phyloP scores from a whole-genome alignment of 2,888 invertebrate genomes.

The Amiota minor region DNA sequence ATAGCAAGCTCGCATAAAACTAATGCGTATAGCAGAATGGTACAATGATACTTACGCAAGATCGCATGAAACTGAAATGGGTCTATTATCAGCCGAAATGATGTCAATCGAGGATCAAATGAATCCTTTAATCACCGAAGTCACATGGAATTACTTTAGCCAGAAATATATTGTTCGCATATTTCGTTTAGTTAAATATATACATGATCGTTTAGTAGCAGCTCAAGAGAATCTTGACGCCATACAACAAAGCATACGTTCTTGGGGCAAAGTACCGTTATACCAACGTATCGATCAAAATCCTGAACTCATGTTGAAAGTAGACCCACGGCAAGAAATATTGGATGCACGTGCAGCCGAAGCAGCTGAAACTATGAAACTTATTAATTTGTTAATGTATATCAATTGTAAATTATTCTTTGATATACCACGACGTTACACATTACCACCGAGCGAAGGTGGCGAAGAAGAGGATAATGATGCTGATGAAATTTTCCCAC shows the following conservation, averaged over 20 bases:
- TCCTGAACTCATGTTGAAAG: slow-evolving; percentile 76
- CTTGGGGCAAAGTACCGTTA: slow-evolving; percentile 84
- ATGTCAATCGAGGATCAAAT: slow-evolving; percentile 82
- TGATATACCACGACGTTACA: slow-evolving; percentile 72
- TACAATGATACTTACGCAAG: slow-evolving; percentile 86
- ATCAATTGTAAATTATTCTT: slow-evolving; percentile 82
- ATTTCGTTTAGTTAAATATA: slow-evolving; percentile 79
- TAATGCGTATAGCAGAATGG: slow-evolving; percentile 82
- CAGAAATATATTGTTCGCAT: slow-evolving; percentile 82
- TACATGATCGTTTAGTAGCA: slow-evolving; percentile 80
- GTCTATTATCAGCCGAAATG: slow-evolving; percentile 84
- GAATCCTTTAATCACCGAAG: slow-evolving; percentile 77
- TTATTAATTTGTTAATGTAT: slow-evolving; percentile 77
- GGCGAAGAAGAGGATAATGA: slow-evolving; percentile 46
- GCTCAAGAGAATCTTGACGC: slow-evolving; percentile 80
- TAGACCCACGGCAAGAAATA: slow-evolving; percentile 66
- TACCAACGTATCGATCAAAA: slow-evolving; percentile 83
- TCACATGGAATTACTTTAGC: slow-evolving; percentile 56
- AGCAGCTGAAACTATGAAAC: slow-evolving; percentile 75
- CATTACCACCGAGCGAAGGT: slow-evolving; percentile 44
- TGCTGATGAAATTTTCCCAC: slow-evolving; percentile 42
- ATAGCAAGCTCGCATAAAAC: slow-evolving; percentile 76
- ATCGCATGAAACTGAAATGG: slow-evolving; percentile 85
- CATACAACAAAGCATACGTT: slow-evolving; percentile 77
- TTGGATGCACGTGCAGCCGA: slow-evolving; percentile 63